Evolutionary conservation across 2,888 invertebrate species (phyloP).

Genomic region (Orthonychiurus folsomi): DNA sequence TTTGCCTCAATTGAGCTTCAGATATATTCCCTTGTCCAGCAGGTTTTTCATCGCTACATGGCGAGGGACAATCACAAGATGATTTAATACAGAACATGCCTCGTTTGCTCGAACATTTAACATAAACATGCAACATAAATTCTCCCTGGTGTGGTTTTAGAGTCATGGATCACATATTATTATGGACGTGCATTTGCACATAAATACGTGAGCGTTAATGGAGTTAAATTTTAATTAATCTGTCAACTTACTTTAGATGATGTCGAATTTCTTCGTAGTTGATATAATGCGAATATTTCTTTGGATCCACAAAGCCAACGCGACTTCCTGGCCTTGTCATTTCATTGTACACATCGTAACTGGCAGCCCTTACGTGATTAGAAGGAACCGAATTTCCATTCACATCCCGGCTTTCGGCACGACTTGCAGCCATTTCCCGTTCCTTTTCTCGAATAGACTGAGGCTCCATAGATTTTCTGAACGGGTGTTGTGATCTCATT

Average conservation of each 20-base stretch:
- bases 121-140: background rate
- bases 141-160: no score
- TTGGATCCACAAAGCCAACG: slow-evolving; percentile 50
- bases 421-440: slow-evolving; percentile 47
- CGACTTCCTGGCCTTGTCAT: slow-evolving; percentile 51
- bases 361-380: slow-evolving; percentile 41
- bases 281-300: slow-evolving; percentile 61
- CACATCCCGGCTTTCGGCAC: slow-evolving; percentile 43
- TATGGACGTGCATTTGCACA: no score
- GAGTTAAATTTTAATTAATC: no score
- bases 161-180: no score
- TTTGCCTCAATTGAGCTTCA: slow-evolving; percentile 70
- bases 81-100: background rate
- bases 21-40: slow-evolving; percentile 57
- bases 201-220: no score
- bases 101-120: no score
- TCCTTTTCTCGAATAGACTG: slow-evolving; percentile 53
- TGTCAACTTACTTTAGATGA: slow-evolving; percentile 56
- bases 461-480: slow-evolving; percentile 51
- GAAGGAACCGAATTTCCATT: slow-evolving; percentile 34
- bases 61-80: background rate
- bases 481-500: slow-evolving; percentile 50
- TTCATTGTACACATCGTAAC: slow-evolving; percentile 45
- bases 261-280: slow-evolving; percentile 79
- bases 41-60: background rate